phyloP scores from a whole-genome alignment of 2,113 vertebrate species.

The Ploceus nigricollis region DNA sequence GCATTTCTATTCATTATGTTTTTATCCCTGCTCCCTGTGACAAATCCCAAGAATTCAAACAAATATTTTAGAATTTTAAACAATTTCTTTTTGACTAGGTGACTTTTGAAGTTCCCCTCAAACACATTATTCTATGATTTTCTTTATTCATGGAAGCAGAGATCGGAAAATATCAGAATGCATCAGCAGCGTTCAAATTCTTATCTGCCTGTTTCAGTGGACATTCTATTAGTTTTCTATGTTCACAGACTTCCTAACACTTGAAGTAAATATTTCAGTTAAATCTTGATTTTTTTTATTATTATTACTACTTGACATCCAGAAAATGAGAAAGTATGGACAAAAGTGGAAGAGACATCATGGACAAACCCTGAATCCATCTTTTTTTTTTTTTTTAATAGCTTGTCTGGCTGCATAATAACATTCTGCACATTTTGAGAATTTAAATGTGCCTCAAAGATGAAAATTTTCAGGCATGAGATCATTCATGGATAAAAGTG shows the following conservation, averaged over 20 bases:
- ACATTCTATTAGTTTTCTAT: neutral
- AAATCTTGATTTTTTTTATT: neutral
- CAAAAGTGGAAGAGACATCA: neutral
- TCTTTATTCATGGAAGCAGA: neutral
- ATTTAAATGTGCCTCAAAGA: neutral
- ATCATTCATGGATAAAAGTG: neutral
- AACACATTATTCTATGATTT: neutral
- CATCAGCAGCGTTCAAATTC: neutral
- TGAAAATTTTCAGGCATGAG: constrained; percentile 2
- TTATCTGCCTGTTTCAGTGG: neutral
- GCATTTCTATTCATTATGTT: neutral
- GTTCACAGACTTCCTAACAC: neutral
- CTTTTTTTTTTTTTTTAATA: neutral
- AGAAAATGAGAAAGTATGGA: neutral
- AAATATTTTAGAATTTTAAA: neutral
- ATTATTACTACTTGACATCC: neutral
- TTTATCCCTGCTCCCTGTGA: neutral
- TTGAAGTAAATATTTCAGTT: neutral
- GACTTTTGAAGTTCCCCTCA: neutral
- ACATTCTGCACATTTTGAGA: neutral
- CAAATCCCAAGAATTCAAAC: neutral
- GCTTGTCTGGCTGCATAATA: neutral
- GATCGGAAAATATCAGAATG: neutral
- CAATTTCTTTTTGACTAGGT: neutral
- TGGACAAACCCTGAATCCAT: neutral